A percentile compares a stretch with the other conserved stretches of the same genome.
phyloP scores from a whole-genome alignment of 2,113 vertebrate species.

The Chlorodrepanis virens region DNA sequence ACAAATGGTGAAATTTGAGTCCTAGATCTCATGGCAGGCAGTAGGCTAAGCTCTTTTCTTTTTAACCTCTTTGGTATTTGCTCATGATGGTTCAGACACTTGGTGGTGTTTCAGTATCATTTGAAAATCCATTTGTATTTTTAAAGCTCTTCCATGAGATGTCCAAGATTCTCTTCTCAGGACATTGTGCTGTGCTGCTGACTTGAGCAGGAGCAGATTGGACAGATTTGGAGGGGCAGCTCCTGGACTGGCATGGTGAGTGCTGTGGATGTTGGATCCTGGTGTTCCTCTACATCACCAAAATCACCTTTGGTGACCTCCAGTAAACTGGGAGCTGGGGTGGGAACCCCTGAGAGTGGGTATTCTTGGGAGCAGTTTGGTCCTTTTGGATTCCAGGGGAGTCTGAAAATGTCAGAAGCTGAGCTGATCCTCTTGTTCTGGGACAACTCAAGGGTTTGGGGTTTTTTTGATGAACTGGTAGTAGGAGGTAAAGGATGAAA shows the following conservation, averaged over 20 bases:
- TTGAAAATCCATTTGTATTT: neutral
- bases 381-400: neutral
- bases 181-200: neutral
- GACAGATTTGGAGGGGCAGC: neutral
- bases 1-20: neutral
- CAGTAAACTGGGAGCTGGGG: neutral
- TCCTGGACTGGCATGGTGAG: neutral
- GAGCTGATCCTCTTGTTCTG: neutral
- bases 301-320: neutral
- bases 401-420: neutral
- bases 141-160: neutral
- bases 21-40: neutral
- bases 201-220: neutral
- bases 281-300: neutral
- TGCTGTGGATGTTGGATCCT: neutral
- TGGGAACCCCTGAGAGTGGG: neutral
- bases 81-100: neutral
- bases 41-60: neutral
- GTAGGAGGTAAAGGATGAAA: neutral
- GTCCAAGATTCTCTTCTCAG: neutral
- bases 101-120: neutral
- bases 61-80: neutral
- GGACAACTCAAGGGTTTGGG: neutral
- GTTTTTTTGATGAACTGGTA: neutral
- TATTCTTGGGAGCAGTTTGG: neutral